These are phyloP conservation scores for Nasonia vitripennis DNA, from an alignment of 1,140 invertebrate species.

Conservation along the genomic window DNA sequence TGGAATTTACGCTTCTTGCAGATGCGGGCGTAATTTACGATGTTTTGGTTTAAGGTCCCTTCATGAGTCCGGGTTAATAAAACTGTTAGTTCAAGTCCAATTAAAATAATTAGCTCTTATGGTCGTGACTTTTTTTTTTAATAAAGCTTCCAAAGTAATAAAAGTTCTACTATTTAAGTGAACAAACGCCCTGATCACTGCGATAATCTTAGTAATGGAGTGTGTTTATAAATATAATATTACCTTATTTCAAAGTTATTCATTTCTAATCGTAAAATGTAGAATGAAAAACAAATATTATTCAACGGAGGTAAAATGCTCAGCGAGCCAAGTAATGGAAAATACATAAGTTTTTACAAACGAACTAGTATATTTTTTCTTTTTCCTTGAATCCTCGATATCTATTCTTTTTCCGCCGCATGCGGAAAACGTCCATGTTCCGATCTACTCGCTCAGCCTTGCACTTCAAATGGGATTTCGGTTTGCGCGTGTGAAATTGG, in stretches of 20 bases:
- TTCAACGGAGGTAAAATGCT: neutral
- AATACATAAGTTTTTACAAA: neutral
- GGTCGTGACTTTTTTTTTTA: neutral
- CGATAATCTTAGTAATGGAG: no score
- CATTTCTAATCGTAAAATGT: no score
- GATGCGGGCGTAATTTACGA: neutral
- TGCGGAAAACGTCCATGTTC: neutral
- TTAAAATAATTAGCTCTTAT: neutral
- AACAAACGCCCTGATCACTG: no score
- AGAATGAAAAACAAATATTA: neutral
- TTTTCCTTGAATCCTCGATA: neutral
- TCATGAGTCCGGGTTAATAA: neutral
- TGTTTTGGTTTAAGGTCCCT: neutral
- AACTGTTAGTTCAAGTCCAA: neutral
- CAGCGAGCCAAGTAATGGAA: neutral
- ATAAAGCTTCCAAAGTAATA: no score
- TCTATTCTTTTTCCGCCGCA: neutral
- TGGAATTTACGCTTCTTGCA: neutral
- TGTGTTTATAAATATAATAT: no score
- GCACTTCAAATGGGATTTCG: slow-evolving; percentile 22
- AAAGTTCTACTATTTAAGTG: no score
- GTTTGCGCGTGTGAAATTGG: slow-evolving; percentile 4
- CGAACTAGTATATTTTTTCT: neutral
- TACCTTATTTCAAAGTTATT: no score
- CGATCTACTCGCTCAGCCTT: neutral